A percentile compares a stretch with the other conserved stretches of the same genome.
These are phyloP conservation scores for Smittia aterrima DNA, from an alignment of 2,888 invertebrate species.

Conservation along the genomic window DNA sequence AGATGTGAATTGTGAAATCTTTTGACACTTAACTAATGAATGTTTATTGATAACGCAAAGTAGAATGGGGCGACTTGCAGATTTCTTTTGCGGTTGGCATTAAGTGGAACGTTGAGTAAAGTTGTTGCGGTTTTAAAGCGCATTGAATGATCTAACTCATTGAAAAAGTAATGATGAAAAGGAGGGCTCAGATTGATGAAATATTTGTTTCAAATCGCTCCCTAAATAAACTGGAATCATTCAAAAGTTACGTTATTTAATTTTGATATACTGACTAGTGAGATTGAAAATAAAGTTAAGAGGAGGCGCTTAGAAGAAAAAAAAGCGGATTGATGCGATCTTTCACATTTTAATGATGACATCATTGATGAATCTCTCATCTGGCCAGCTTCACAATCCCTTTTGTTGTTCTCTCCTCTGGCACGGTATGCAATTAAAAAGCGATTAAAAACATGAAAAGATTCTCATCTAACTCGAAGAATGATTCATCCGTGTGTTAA, in stretches of 20 bases:
- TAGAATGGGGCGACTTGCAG: background rate
- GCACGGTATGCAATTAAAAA: conserved; percentile 18
- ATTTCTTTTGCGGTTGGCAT: background rate
- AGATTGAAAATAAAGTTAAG: too few relatives aligned
- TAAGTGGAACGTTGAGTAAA: background rate
- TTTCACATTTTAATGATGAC: background rate
- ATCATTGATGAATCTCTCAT: background rate
- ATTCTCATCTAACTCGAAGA: background rate
- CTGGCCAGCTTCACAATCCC: background rate
- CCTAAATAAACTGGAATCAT: too few relatives aligned
- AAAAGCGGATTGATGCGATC: too few relatives aligned
- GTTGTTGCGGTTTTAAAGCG: background rate
- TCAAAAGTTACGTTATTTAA: too few relatives aligned
- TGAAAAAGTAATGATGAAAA: too few relatives aligned
- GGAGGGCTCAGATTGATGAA: too few relatives aligned
- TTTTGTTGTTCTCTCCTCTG: background rate
- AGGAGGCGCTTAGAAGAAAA: too few relatives aligned
- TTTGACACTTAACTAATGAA: background rate
- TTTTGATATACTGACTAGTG: too few relatives aligned
- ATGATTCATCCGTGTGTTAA: conserved; percentile 7
- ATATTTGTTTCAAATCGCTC: too few relatives aligned
- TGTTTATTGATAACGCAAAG: conserved; percentile 8
- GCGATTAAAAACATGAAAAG: conserved; percentile 16
- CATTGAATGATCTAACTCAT: too few relatives aligned
- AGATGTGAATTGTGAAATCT: background rate